Base-by-base conservation (phyloP, 2,113 vertebrate species). In the Actenoides lindsayi region DNA sequence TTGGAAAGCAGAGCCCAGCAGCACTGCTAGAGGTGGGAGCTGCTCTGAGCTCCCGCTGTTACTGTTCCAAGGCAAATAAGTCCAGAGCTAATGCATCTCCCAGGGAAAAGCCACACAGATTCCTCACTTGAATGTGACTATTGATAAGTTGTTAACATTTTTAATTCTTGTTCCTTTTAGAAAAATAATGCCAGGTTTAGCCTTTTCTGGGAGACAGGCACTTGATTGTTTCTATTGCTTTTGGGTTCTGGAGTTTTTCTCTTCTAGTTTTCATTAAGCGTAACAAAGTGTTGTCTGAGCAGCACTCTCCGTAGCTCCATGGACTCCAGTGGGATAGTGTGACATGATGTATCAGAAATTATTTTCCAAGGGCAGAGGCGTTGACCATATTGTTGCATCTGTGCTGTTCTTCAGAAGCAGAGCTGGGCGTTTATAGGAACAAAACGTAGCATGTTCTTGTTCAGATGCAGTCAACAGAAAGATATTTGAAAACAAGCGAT, bases 401-500 rank as follows among this genome's bases (percentile, higher is more conserved):
- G 70, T 85, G 75, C 75, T 78, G 65, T 46, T 73, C 83, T 84
- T 82, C 90, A 70, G 70, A 64, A 75, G 39, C 60, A 74, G 83
- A 93, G 80, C 80, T 82, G 76, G 90, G 65, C 6, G 5, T 90
- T 93, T 35, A 13, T 51, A 64, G 75, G 87, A 82, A 64, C 75
- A n/a, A 23, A n/a, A 23, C 1, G 25, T 24, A 51, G 75, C 79
- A 73, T 6, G 31, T 92, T 82, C 64, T 42, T 63, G 37, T 63
- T 77, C 5, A 3, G 31, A 85, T 93, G 44, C 64, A 65, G 70
- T 85, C 83, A 88, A 69, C 69, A 73, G 89, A 92, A 94, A 86
- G 85, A 60, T 89, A 87, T 65, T 89, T 89, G 89, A 70, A 92
- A 94, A 89, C 54, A 83, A 77, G 42, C 27, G 18, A 83, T 95